Percentiles rank a stretch among this genome's conserved stretches.
Conservation (phyloP, 2,797 vertebrate genomes). For the Glossophaga mutica region DNA sequence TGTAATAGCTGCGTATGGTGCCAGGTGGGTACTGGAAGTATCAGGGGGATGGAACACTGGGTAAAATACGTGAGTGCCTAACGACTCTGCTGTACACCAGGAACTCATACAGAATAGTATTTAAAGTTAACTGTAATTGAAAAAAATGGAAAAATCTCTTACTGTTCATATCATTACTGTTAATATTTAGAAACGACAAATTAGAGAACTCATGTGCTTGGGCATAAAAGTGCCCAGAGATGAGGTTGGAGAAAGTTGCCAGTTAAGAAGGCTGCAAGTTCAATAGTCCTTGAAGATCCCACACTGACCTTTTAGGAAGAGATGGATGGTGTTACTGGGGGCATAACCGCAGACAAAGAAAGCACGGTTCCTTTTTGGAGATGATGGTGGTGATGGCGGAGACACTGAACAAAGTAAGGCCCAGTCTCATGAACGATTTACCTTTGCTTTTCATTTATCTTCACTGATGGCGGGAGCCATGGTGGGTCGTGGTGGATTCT, state of each 20-base stretch:
- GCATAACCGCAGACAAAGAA: not conserved
- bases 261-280: not conserved
- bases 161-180: not conserved
- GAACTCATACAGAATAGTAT: too few relatives aligned
- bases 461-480: not conserved
- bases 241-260: not conserved
- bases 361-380: not conserved
- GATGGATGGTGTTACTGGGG: too few relatives aligned
- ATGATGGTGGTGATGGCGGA: not conserved
- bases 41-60: not conserved
- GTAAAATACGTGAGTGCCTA: too few relatives aligned
- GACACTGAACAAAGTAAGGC: not conserved
- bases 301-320: not conserved
- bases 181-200: not conserved
- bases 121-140: not conserved
- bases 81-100: not conserved
- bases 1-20: not conserved
- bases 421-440: not conserved
- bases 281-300: not conserved
- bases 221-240: not conserved
- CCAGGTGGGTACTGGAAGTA: not conserved
- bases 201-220: not conserved
- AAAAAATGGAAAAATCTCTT: not conserved
- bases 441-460: not conserved
- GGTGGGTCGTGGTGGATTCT: not conserved